phyloP scores from a whole-genome alignment of 2,888 invertebrate species.

The Eilema sororculum region DNA sequence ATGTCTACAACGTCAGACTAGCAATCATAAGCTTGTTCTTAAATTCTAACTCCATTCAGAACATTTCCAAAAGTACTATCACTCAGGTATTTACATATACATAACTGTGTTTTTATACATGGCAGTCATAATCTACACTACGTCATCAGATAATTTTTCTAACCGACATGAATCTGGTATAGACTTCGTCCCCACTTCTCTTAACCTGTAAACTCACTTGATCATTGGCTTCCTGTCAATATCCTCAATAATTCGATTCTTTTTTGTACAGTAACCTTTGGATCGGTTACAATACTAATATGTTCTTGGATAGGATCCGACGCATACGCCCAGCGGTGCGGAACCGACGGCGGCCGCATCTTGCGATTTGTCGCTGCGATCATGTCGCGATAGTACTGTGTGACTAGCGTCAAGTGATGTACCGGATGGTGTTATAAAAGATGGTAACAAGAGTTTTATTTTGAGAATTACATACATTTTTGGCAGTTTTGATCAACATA shows the following conservation, averaged over 20 bases:
- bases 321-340: constrained; percentile 62
- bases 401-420: constrained; percentile 62
- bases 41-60: too few relatives aligned
- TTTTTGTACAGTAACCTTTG: constrained; percentile 53
- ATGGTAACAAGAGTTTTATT: constrained; percentile 10
- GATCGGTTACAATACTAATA: constrained; percentile 61
- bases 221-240: constrained; percentile 32
- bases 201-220: background rate
- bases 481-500: background rate
- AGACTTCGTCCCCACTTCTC: background rate
- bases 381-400: constrained; percentile 63
- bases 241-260: constrained; percentile 29
- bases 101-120: too few relatives aligned
- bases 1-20: too few relatives aligned
- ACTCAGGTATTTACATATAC: too few relatives aligned
- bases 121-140: too few relatives aligned
- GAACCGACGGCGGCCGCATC: constrained; percentile 57
- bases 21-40: too few relatives aligned
- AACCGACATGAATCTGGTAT: too few relatives aligned
- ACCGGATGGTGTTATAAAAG: constrained; percentile 48
- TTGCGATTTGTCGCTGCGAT: constrained; percentile 76
- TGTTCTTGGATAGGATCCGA: constrained; percentile 53
- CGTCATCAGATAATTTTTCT: too few relatives aligned
- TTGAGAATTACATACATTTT: background rate
- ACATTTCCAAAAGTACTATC: too few relatives aligned